These are phyloP conservation scores for Anguilla obscura DNA, from an alignment of 2,797 vertebrate genomes.

Conservation along the genomic window DNA sequence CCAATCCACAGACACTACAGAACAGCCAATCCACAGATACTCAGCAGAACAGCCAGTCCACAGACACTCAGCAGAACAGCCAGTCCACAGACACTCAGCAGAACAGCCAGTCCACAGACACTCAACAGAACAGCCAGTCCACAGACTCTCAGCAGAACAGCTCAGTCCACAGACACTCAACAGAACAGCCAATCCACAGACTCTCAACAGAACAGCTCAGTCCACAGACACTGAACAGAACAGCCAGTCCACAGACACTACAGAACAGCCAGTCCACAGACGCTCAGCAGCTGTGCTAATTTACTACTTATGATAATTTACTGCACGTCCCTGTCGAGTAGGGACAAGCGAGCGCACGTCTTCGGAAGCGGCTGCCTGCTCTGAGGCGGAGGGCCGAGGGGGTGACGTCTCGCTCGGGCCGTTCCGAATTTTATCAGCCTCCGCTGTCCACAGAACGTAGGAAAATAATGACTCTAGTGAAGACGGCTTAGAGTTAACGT, in stretches of 20 bases:
- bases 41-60: too few relatives aligned
- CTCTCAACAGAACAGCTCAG: not conserved
- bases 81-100: too few relatives aligned
- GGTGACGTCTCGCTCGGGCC: constrained; percentile 36
- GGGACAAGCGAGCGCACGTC: constrained; percentile 53
- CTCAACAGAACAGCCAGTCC: too few relatives aligned
- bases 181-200: too few relatives aligned
- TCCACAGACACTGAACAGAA: too few relatives aligned
- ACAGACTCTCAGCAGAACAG: not conserved
- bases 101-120: too few relatives aligned
- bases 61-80: too few relatives aligned
- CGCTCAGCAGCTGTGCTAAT: constrained; percentile 33
- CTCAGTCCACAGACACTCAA: too few relatives aligned
- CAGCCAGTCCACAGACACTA: constrained; percentile 38
- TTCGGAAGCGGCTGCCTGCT: constrained; percentile 43
- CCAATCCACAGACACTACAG: too few relatives aligned
- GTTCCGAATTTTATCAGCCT: constrained; percentile 8
- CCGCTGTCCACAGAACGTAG: constrained; percentile 47
- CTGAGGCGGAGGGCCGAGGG: constrained; percentile 36
- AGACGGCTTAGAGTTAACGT: not conserved
- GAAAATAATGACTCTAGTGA: constrained; percentile 20
- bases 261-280: constrained; percentile 36
- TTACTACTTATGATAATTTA: constrained; percentile 23
- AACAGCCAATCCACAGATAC: too few relatives aligned
- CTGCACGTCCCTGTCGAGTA: constrained; percentile 52